Evolutionary conservation across 2,888 invertebrate species (phyloP).

Genomic region (Ferdinandea cuprea): DNA sequence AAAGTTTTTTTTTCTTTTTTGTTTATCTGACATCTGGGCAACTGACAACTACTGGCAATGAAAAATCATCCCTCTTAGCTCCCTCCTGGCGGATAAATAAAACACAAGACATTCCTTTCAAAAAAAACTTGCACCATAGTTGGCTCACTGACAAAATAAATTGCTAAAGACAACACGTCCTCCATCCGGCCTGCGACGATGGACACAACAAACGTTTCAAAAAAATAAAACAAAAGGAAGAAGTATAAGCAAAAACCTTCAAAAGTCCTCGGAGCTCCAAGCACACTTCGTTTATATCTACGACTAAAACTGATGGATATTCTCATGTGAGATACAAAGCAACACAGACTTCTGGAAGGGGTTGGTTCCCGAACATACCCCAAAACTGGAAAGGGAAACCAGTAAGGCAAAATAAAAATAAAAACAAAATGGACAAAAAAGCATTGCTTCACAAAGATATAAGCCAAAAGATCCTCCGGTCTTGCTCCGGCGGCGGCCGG

Average conservation of each 20-base stretch:
- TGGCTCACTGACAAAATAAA: conserved; percentile 74
- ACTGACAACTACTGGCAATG: conserved; percentile 65
- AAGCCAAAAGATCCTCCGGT: conserved; percentile 44
- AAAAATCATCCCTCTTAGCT: conserved; percentile 65
- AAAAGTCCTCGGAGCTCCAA: conserved; percentile 4
- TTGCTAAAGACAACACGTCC: conserved; percentile 73
- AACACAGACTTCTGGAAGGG: conserved; percentile 33
- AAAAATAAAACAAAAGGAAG: conserved; percentile 49
- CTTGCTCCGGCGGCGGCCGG: conserved; percentile 4
- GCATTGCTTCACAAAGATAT: conserved; percentile 33
- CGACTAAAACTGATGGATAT: conserved; percentile 49
- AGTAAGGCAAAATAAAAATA: conserved; percentile 1
- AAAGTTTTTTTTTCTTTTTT: conserved; percentile 46
- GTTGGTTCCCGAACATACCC: conserved; percentile 31
- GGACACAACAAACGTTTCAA: conserved; percentile 65
- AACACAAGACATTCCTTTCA: conserved; percentile 44
- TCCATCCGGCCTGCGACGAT: conserved; percentile 65
- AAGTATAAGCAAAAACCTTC: conserved; percentile 12
- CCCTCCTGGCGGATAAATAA: conserved; percentile 46
- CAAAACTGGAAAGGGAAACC: conserved; percentile 9
- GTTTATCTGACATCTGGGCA: conserved; percentile 61
- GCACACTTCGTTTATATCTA: conserved; percentile 7
- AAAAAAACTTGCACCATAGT: conserved; percentile 56
- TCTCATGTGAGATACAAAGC: conserved; percentile 46
- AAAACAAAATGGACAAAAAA: conserved; percentile 43